Evolutionary conservation across 2,113 vertebrate genomes (phyloP).

Genomic region (Petrocephalus microphthalmus): DNA sequence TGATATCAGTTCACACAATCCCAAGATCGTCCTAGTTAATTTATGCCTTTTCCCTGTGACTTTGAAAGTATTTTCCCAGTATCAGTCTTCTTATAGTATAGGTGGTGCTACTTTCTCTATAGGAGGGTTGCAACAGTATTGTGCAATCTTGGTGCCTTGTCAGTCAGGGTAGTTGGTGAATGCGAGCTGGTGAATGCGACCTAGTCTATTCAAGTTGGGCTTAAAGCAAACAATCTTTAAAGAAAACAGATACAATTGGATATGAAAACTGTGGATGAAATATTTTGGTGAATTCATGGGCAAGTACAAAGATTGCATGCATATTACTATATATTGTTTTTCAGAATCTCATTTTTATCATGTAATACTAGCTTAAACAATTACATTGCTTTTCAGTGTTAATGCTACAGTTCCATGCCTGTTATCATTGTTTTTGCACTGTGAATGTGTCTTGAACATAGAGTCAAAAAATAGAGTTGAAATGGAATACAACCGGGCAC

Average conservation of each 20-base stretch:
- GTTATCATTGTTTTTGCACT: neutral
- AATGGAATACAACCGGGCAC: neutral
- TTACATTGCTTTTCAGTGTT: neutral
- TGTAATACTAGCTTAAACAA: neutral
- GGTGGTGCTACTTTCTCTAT: neutral
- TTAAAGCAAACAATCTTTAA: no score
- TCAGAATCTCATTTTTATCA: neutral
- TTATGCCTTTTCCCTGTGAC: neutral
- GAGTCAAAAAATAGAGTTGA: neutral
- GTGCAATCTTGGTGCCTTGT: neutral
- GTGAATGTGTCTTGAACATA: neutral
- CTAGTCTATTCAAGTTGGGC: neutral
- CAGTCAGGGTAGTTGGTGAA: neutral
- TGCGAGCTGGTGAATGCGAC: neutral
- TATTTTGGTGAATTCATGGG: neutral
- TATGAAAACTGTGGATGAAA: neutral
- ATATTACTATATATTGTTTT: neutral
- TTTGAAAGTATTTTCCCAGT: neutral
- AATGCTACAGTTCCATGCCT: neutral
- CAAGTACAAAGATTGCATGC: neutral
- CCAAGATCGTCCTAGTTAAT: neutral
- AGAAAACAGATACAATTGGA: no score
- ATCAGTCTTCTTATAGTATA: neutral
- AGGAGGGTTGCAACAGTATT: neutral
- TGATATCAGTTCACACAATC: neutral